A percentile compares a stretch with the other conserved stretches of the same genome.
Evolutionary conservation across 2,888 invertebrate genomes (phyloP).

Genomic region (Conops quadrifasciatus): DNA sequence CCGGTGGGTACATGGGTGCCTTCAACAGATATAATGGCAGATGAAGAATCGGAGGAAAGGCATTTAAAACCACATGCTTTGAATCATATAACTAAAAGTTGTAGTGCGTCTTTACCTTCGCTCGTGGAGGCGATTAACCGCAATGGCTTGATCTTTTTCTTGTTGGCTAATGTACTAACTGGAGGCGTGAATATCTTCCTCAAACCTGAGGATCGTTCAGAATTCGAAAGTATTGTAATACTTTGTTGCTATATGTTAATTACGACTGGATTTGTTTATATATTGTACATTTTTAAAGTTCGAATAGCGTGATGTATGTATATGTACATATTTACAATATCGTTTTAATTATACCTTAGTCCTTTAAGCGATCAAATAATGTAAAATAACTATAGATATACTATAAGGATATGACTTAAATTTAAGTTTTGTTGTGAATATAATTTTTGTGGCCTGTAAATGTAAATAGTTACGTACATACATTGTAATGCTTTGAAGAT

Average conservation of each 20-base stretch:
- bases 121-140: conserved; percentile 78
- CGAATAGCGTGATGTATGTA: conserved; percentile 57
- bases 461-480: no score
- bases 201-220: conserved; percentile 69
- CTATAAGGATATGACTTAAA: no score
- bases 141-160: conserved; percentile 85
- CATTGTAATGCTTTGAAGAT: no score
- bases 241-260: conserved; percentile 70
- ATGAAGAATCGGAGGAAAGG: conserved; percentile 8
- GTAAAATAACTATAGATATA: no score
- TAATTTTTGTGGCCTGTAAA: no score
- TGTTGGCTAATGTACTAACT: conserved; percentile 84
- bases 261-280: conserved; percentile 48
- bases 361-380: no score
- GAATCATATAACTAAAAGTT: not conserved
- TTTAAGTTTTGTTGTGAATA: no score
- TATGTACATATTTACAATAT: no score
- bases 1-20: conserved; percentile 2
- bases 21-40: not conserved
- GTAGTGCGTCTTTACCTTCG: conserved; percentile 63
- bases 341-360: no score
- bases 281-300: conserved; percentile 50
- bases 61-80: not conserved
- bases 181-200: conserved; percentile 81
- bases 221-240: conserved; percentile 66